A percentile compares a stretch with the other conserved stretches of the same genome.
Evolutionary conservation across 2,888 invertebrate species (phyloP).

Genomic region (Eilema sororculum): DNA sequence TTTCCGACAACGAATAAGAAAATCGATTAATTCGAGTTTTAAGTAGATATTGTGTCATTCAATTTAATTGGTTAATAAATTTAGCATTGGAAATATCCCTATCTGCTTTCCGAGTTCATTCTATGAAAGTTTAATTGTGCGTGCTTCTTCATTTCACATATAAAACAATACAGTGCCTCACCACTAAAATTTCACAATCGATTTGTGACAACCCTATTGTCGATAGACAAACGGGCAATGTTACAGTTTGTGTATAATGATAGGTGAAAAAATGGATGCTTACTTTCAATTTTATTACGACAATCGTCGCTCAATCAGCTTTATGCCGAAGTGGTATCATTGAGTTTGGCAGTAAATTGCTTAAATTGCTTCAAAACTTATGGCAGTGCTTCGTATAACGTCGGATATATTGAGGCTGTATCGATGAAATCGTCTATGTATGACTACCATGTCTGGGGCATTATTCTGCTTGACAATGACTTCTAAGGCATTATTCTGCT

Average conservation of each 20-base stretch:
- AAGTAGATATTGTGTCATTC: too few species aligned
- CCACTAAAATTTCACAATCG: too few species aligned
- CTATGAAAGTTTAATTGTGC: too few species aligned
- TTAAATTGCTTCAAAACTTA: slow-evolving; percentile 13
- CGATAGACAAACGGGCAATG: slow-evolving; percentile 31
- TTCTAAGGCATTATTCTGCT: too few species aligned
- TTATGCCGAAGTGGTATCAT: slow-evolving; percentile 12
- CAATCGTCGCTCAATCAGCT: slow-evolving; percentile 29
- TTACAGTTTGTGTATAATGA: slow-evolving; percentile 46
- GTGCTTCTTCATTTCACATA: too few species aligned
- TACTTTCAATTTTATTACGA: slow-evolving; percentile 49
- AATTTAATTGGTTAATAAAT: too few species aligned
- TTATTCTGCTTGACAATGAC: too few species aligned
- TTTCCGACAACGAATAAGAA: too few species aligned
- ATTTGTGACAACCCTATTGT: slow-evolving; percentile 18
- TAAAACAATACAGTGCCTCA: not conserved
- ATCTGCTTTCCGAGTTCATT: too few species aligned
- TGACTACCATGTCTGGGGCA: not conserved
- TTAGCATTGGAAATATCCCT: too few species aligned
- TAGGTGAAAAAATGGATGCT: slow-evolving; percentile 45
- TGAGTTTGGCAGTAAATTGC: slow-evolving; percentile 8
- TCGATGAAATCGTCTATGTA: not conserved
- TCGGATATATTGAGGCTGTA: not conserved
- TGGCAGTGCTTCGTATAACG: not conserved
- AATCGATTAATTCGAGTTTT: too few species aligned